phyloP scores from a whole-genome alignment of 92 coral and sea anemone species.

The Epizoanthus fatuus region DNA sequence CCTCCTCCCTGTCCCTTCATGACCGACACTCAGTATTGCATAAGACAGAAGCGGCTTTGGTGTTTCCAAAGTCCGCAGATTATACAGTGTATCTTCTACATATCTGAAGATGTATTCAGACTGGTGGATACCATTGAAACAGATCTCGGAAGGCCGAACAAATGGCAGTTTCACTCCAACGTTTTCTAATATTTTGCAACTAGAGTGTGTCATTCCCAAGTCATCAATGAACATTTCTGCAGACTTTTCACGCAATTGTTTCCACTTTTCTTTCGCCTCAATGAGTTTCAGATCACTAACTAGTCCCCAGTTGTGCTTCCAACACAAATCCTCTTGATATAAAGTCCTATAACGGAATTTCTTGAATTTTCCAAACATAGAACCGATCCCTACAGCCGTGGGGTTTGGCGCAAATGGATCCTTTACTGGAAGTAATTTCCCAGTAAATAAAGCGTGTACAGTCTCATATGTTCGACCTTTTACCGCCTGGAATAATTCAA shows the following conservation, averaged over 20 bases:
- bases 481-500: slow-evolving; percentile 41
- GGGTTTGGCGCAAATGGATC: background rate
- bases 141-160: background rate
- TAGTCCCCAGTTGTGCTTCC: slow-evolving; percentile 28
- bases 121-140: slow-evolving; percentile 21
- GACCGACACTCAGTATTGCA: slow-evolving; percentile 28
- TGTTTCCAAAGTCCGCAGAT: background rate
- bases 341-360: slow-evolving; percentile 36
- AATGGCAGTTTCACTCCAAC: background rate
- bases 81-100: slow-evolving; percentile 4
- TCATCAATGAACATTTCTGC: slow-evolving; percentile 26
- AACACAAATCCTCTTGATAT: slow-evolving; percentile 53
- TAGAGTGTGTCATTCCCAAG: background rate
- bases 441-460: slow-evolving; percentile 46
- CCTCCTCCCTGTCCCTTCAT: slow-evolving; percentile 30
- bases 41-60: slow-evolving; percentile 37
- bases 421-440: slow-evolving; percentile 24
- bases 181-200: slow-evolving; percentile 1
- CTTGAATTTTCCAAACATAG: slow-evolving; percentile 41
- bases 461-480: slow-evolving; percentile 39
- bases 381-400: slow-evolving; percentile 13
- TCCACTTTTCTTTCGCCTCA: slow-evolving; percentile 5
- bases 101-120: slow-evolving; percentile 5
- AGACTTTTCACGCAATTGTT: slow-evolving; percentile 2
- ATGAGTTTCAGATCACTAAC: slow-evolving; percentile 5